These are phyloP conservation scores for Heteractis magnifica DNA, from an alignment of 92 coral and sea anemone species.

Conservation along the genomic window DNA sequence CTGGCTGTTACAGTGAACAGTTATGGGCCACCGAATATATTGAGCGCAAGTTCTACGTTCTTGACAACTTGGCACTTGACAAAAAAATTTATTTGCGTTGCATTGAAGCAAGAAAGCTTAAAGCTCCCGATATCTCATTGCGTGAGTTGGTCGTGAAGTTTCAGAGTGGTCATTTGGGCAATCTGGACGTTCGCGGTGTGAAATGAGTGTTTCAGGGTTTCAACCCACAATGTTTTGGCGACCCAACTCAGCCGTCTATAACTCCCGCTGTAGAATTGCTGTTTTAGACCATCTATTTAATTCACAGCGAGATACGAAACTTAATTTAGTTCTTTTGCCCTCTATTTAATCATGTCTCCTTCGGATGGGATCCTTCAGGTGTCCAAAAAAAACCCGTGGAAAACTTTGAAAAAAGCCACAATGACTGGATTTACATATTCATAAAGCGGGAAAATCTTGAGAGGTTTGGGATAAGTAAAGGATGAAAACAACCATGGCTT, in stretches of 20 bases:
- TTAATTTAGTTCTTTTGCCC: slow-evolving; percentile 18
- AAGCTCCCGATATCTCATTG: slow-evolving; percentile 5
- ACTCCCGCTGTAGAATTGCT: slow-evolving; percentile 1
- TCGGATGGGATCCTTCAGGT: not conserved
- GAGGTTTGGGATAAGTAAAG: slow-evolving; percentile 15
- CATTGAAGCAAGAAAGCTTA: slow-evolving; percentile 7
- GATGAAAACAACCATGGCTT: not conserved
- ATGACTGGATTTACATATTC: not conserved
- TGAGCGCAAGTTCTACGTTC: slow-evolving; percentile 6
- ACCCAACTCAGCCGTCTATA: slow-evolving; percentile 15
- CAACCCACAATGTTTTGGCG: slow-evolving; percentile 19
- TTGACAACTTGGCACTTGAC: not conserved
- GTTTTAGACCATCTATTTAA: slow-evolving; percentile 20
- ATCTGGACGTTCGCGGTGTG: slow-evolving; percentile 28
- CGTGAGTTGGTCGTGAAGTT: slow-evolving; percentile 22
- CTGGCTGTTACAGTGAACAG: not conserved
- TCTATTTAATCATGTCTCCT: not conserved
- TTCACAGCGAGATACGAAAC: slow-evolving; percentile 23
- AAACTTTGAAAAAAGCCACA: slow-evolving; percentile 6
- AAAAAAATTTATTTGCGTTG: not conserved
- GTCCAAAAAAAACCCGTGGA: not conserved
- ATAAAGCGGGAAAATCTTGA: slow-evolving; percentile 21
- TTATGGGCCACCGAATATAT: not conserved
- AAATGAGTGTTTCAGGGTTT: slow-evolving; percentile 21
- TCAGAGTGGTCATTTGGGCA: slow-evolving; percentile 20